A percentile compares a stretch with the other conserved stretches of the same genome.
These are phyloP conservation scores for Malurus cyaneus DNA, from an alignment of 2,113 vertebrate species.

Conservation along the genomic window DNA sequence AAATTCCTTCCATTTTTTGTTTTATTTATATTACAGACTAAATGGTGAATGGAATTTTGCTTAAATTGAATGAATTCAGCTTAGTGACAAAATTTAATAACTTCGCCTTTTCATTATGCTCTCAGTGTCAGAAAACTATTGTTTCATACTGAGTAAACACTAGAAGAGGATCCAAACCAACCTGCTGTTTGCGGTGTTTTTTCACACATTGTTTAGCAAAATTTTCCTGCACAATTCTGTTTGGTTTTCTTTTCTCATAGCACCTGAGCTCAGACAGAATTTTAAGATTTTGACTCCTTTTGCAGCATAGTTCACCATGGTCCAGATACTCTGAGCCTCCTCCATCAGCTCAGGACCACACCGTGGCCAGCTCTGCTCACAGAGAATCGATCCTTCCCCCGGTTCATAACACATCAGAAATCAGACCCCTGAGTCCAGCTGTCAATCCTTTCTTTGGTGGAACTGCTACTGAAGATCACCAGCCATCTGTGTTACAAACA, in stretches of 20 bases:
- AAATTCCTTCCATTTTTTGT: background rate
- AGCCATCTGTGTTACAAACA: background rate
- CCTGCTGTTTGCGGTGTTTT: background rate
- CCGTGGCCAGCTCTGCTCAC: background rate
- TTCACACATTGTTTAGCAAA: background rate
- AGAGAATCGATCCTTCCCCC: background rate
- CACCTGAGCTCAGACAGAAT: background rate
- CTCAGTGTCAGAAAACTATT: background rate
- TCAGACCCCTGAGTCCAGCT: background rate
- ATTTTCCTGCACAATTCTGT: background rate
- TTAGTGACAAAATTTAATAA: background rate
- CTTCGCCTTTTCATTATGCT: background rate
- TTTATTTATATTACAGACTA: background rate
- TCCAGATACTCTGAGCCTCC: background rate
- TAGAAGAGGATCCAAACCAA: background rate
- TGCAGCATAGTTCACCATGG: background rate
- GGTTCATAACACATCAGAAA: background rate
- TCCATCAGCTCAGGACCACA: background rate
- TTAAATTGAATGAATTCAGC: background rate
- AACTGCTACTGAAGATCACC: background rate
- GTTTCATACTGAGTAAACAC: background rate
- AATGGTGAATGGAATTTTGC: background rate
- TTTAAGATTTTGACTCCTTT: slow-evolving; percentile 5
- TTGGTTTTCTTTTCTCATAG: background rate
- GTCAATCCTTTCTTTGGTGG: background rate